Evolutionary conservation across 2,888 invertebrate genomes (phyloP), one percentile per base, ranked within the genome.

Genomic region (Tinea trinotella): DNA sequence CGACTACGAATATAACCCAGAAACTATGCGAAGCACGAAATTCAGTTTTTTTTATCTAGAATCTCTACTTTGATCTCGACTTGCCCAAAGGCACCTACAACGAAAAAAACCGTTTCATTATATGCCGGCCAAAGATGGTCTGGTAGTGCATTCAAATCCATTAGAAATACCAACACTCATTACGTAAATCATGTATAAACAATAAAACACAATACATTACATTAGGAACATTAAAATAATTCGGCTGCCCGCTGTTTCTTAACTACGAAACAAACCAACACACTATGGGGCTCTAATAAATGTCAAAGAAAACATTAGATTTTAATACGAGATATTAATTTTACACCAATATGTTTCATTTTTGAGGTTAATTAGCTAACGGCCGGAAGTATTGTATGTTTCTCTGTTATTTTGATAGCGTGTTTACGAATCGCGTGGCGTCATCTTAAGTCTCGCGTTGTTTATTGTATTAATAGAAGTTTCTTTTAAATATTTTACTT

Each of bases 231-330:
- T 40, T 40, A 40, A 40, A 40, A 40, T 40, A 40, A 40, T 40
- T 13, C 2, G 40, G 13, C 40, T 7, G 17, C 46, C 46, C 19
- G 46, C 46, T 46, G 46, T 46, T 46, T 46, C 2, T n/a, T 46
- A 19, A 19, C 19, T 19, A 9, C 2, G 13, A n/a, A 17, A 4
- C 40, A 12, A 13, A 15, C 15, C 40, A 6, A 5, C 50, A 5
- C 50, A 10, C 24, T 13, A 24, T 2, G 50, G 22, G 22, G 50
- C 17, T 24, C 3, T 24, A 19, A 50, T 50, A 50, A 50, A 50
- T 24, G 50, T 50, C 50, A 13, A 24, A 24, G 50, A 50, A 50
- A 50, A 50, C 50, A 50, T 15, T 24, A 50, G 50, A 50, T 50
- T 50, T 50, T 24, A 24, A 24, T 24, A 24, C 24, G 3, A n/a